Base-by-base conservation (phyloP, 2,113 vertebrate genomes). In the Polypterus bichir region DNA sequence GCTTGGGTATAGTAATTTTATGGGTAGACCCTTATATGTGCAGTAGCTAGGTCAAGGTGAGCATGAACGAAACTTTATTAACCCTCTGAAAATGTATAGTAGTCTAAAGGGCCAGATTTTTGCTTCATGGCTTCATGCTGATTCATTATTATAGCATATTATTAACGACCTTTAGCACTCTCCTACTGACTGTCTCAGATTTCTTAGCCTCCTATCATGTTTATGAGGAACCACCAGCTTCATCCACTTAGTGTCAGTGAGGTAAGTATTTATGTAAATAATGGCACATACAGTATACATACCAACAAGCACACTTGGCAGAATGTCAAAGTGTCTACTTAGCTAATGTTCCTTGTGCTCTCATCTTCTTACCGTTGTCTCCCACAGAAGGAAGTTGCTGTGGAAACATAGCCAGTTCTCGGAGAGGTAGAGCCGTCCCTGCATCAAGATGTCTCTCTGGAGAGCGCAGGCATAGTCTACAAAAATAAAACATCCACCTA, bases 321-420 rank as follows among this genome's bases (percentile, higher is more conserved):
- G 67, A 65, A 54, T 65, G 66, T 44, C 48, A 64, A 67, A 74
- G 67, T 45, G 59, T 9, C 9, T 27, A 27, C 27, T 27, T 27
- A 27, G 27, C 27, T 27, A 27, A 27, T 27, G 10, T 55, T 4
- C 10, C 10, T 27, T n/a, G 27, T 55, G 10, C 10, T 27, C 27
- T 27, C 27, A 27, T 27, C 27, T 10, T 64, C 74, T 90, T 84
- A 92, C 92, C 72, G 89, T 89, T 6, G 93, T 95, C 65, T 92
- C 88, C 81, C 92, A 89, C 83, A 81, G 74, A 74, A 98, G 97
- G 69, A 97, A 91, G 71, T 92, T 90, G 83, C 92, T 96, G 84
- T 97, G 83, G 85, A 97, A 97, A 80, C 92, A 96, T 49, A 98
- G 76, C 82, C 84, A 92, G 72, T 88, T 93, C 77, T 95, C 87